Evolutionary conservation across 2,797 vertebrate species (phyloP), one percentile per base, ranked within the genome.

Genomic region (Notoglanidium macrostoma): DNA sequence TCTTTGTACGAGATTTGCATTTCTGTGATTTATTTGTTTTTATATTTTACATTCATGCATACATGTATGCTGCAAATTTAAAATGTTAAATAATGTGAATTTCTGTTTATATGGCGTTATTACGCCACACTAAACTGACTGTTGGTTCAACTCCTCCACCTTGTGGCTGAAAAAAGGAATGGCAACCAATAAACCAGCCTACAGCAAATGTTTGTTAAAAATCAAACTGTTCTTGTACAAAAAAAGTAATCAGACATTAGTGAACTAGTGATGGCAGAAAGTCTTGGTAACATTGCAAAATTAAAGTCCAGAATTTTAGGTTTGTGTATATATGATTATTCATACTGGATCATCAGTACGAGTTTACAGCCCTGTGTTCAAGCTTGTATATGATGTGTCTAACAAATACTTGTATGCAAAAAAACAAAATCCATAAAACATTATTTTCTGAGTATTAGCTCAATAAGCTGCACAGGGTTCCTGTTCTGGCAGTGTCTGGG

Each of bases 1-100:
- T 83, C 84, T 86, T 88, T 86, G 73, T 88, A 88, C 49, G n/a
- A 83, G 35, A 73, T 35, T 40, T 7, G 74, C 26, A 15, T 70
- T 6, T 10, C 14, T 12, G 14, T 19, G 59, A 63, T 26, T 68
- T 29, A 12, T 32, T 59, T 59, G 3, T 76, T 57, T 59, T 70
- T 70, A 26, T 51, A 35, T 29, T 51, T 63, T 23, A 78, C 54
- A 57, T 78, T 35, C 9, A n/a, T n/a, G n/a, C n/a, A n/a, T n/a
- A n/a, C n/a, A n/a, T 23, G 51, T 40, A 80, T 40, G 21, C 32
- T 26, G 29, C 21, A 40, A 54, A 10, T 54, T n/a, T n/a, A 51
- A 61, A 82, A 67, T 8, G 26, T 29, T 23, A 79, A 59, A 32
- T 23, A 23, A 78, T 49, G 7, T 63, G 79, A 44, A 10, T 63